Evolutionary conservation across 2,888 invertebrate genomes (phyloP).

Genomic region (Cantharis rufa): DNA sequence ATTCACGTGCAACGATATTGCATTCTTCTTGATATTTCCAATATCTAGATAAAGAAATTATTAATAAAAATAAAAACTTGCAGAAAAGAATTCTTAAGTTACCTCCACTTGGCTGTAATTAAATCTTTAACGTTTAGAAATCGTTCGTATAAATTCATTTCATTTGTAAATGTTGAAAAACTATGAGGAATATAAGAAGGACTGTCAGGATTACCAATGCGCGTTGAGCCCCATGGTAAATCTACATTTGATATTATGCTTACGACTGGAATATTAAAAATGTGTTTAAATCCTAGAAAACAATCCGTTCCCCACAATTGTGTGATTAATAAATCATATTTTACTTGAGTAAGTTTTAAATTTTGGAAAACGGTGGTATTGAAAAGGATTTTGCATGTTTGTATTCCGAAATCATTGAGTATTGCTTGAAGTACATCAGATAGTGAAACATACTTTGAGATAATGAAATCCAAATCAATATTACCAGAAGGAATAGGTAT

Average conservation of each 20-base stretch:
- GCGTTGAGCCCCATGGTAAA: background rate
- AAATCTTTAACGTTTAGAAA: background rate
- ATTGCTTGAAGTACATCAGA: background rate
- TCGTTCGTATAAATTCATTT: background rate
- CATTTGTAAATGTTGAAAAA: slow-evolving; percentile 39
- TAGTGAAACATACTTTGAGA: background rate
- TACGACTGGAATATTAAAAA: background rate
- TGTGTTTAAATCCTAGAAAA: slow-evolving; percentile 56
- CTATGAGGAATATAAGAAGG: background rate
- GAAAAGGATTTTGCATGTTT: background rate
- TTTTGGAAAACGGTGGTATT: slow-evolving; percentile 23
- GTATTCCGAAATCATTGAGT: background rate
- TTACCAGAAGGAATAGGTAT: background rate
- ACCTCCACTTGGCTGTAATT: background rate
- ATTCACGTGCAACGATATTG: slow-evolving; percentile 51
- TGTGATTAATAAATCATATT: slow-evolving; percentile 64
- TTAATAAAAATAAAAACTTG: background rate
- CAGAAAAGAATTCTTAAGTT: background rate
- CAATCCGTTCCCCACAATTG: slow-evolving; percentile 67
- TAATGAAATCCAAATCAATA: background rate
- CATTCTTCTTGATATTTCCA: background rate
- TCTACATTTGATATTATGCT: background rate
- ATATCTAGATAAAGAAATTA: background rate
- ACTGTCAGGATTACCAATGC: background rate
- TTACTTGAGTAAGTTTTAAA: slow-evolving; percentile 36